These are phyloP conservation scores for Clivina fossor DNA, from an alignment of 2,888 invertebrate genomes.

Conservation along the genomic window DNA sequence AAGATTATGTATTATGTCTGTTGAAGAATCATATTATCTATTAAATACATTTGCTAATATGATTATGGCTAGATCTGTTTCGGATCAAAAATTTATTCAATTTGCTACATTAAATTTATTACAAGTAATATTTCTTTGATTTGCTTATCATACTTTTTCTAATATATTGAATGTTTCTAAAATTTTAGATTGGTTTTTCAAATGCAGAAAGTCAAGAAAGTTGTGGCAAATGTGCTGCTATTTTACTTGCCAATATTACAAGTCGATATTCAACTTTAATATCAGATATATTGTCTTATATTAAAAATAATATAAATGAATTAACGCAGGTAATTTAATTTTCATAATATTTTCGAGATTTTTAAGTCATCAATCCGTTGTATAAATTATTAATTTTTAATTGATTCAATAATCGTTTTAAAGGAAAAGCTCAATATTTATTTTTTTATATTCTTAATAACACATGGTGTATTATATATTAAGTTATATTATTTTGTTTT, in stretches of 20 bases:
- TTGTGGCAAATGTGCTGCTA: conserved; percentile 73
- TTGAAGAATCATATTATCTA: conserved; percentile 75
- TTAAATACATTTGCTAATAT: conserved; percentile 79
- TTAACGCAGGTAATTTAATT: conserved; percentile 61
- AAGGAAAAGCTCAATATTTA: too few relatives aligned
- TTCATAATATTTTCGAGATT: too few relatives aligned
- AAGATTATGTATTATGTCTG: conserved; percentile 60
- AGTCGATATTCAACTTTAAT: conserved; percentile 69
- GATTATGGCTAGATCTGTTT: conserved; percentile 64
- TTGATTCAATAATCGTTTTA: too few relatives aligned
- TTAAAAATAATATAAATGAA: conserved; percentile 61
- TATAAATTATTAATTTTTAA: conserved; percentile 4
- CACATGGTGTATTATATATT: too few relatives aligned
- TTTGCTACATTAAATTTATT: conserved; percentile 69
- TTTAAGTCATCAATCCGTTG: neutral
- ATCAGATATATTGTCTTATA: conserved; percentile 63
- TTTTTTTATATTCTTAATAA: too few relatives aligned
- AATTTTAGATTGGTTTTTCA: conserved; percentile 70
- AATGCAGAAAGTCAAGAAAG: conserved; percentile 64
- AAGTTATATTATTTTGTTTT: too few relatives aligned
- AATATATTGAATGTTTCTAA: conserved; percentile 24
- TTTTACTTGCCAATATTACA: conserved; percentile 69
- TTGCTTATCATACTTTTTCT: conserved; percentile 7
- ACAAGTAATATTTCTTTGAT: conserved; percentile 56
- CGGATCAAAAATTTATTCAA: conserved; percentile 67